phyloP scores from a whole-genome alignment of 2,797 vertebrate species.

The Crocodylus rhombifer region DNA sequence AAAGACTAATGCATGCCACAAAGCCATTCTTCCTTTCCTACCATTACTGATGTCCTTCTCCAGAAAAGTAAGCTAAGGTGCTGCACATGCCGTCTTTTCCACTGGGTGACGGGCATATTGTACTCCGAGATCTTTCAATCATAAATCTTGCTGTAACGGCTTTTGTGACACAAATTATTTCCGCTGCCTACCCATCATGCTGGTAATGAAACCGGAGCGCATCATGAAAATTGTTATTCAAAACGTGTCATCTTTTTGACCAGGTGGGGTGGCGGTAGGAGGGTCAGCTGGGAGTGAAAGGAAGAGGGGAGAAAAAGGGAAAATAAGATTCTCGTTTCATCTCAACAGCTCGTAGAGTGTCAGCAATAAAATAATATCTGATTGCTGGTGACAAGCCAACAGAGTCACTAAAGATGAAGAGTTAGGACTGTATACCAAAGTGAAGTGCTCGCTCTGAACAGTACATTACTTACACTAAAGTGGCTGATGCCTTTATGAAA shows the following conservation, averaged over 20 bases:
- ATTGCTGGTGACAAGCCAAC: constrained; percentile 18
- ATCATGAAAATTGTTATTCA: constrained; percentile 46
- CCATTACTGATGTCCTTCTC: constrained; percentile 1
- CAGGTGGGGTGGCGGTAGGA: background rate
- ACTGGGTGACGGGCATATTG: background rate
- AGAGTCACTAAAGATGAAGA: background rate
- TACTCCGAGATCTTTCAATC: constrained; percentile 46
- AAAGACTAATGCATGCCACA: background rate
- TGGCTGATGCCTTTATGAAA: background rate
- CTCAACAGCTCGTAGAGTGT: constrained; percentile 4
- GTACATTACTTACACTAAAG: background rate
- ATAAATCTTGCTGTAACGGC: constrained; percentile 53
- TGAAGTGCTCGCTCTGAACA: background rate
- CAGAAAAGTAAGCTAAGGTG: background rate
- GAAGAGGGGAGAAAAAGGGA: background rate
- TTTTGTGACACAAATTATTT: constrained; percentile 62
- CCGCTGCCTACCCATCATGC: constrained; percentile 50
- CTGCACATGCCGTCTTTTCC: constrained; percentile 28
- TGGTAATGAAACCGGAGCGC: constrained; percentile 57
- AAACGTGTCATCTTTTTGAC: constrained; percentile 24
- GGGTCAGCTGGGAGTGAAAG: background rate
- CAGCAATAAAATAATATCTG: constrained; percentile 16
- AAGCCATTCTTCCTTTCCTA: background rate
- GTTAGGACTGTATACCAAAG: background rate
- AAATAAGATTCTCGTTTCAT: constrained; percentile 20